Conservation (phyloP, 1,140 invertebrate genomes). For the Amyelois transitella region DNA sequence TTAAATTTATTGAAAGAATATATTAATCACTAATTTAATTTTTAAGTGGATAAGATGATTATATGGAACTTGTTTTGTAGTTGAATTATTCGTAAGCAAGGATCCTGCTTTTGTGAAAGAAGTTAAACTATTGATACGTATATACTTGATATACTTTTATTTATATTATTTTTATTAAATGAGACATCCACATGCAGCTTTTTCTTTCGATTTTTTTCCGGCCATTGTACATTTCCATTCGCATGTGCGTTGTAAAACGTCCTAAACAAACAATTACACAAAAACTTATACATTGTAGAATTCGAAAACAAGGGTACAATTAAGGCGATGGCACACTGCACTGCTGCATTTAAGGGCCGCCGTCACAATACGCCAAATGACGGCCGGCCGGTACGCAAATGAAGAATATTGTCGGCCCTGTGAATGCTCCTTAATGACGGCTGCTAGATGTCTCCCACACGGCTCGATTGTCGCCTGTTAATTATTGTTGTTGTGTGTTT, state of each 20-base stretch:
- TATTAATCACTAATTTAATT: too few relatives aligned
- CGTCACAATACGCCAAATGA: constrained; percentile 66
- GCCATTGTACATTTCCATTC: too few relatives aligned
- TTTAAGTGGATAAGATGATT: too few relatives aligned
- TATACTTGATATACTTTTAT: too few relatives aligned
- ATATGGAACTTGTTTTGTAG: too few relatives aligned
- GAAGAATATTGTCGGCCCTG: constrained; percentile 70
- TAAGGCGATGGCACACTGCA: constrained; percentile 55
- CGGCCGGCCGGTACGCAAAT: constrained; percentile 62
- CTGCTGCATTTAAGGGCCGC: constrained; percentile 44
- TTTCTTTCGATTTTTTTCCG: too few relatives aligned
- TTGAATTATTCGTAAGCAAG: too few relatives aligned
- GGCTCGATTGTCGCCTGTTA: constrained; percentile 43
- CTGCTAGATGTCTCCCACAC: constrained; percentile 43
- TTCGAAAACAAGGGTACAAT: constrained; percentile 63
- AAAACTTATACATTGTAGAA: not conserved
- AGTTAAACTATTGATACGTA: too few relatives aligned
- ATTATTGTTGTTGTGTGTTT: constrained; percentile 32
- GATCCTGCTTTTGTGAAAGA: too few relatives aligned
- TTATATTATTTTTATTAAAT: not conserved
- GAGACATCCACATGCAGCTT: not conserved
- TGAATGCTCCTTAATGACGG: constrained; percentile 69
- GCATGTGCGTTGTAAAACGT: too few relatives aligned
- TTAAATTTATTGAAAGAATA: too few relatives aligned
- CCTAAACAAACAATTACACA: not conserved